Evolutionary conservation across 1,140 invertebrate species (phyloP), one percentile per base, ranked within the genome.

Genomic region (Zaprionus lachaisei): DNA sequence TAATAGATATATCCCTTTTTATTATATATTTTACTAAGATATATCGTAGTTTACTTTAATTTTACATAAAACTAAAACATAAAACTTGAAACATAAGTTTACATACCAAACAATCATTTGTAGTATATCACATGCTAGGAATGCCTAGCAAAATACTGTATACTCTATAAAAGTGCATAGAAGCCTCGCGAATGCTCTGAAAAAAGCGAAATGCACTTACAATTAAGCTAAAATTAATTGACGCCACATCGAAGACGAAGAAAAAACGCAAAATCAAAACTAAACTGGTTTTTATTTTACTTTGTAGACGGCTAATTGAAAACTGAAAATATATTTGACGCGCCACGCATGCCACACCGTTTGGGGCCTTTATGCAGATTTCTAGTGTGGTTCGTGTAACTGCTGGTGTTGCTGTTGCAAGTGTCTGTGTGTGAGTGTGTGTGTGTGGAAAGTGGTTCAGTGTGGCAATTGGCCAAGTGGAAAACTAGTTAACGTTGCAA

Each of bases 171-270:
- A 61, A 28, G 60, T 63, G 61, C 56, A 67, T 44, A 51, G 7
- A 70, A 34, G 55, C n/a, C n/a, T 47, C 31, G 14, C 58, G 28
- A 64, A 31, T 34, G 58, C 24, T 14, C 71, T 34, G 6, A 24
- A 60, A 70, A 73, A 77, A 80, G 67, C 60, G 64, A 26, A 49
- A 63, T 38, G 72, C 72, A 80, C 47, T 78, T 84, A 69, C 81
- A 84, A 80, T 86, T 80, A 89, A 90, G 79, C 79, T 60, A 73
- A 89, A 83, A 87, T 87, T 81, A 89, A 87, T 83, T 87, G 83
- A 66, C 57, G 61, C 4, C 66, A 37, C 34, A 41, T 26, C 26
- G 15, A 9, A 6, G 44, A 14, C 12, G 60, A 20, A 67, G 56
- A 73, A 77, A 49, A 58, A 56, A 20, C 17, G 44, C 7, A 26